A percentile compares a stretch with the other conserved stretches of the same genome.
These are phyloP conservation scores for Corvus cornix DNA, from an alignment of 2,113 vertebrate genomes.

Conservation along the genomic window DNA sequence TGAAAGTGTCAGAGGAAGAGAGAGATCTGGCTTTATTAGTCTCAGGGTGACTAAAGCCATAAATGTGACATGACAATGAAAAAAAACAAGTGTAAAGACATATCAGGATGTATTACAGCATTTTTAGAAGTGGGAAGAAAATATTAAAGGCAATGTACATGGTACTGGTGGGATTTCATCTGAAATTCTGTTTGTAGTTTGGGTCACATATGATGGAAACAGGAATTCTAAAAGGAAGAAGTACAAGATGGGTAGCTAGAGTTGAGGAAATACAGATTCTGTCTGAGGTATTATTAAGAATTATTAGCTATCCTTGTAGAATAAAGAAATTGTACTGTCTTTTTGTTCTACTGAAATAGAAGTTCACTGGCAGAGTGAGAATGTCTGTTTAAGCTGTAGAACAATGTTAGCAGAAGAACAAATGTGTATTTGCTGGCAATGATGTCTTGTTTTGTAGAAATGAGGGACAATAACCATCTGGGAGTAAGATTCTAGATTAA, in stretches of 20 bases:
- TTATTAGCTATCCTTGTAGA: not conserved
- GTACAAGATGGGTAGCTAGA: not conserved
- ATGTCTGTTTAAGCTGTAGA: not conserved
- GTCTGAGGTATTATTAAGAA: not conserved
- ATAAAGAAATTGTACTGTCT: not conserved
- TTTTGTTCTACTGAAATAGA: not conserved
- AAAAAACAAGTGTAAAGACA: conserved; percentile 11
- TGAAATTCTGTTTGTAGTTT: conserved; percentile 16
- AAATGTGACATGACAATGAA: conserved; percentile 20
- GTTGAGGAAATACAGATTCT: not conserved
- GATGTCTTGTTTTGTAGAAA: not conserved
- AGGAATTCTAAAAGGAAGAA: not conserved
- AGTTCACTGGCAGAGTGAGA: not conserved
- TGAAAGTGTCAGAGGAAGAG: conserved; percentile 40
- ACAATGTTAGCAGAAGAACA: not conserved
- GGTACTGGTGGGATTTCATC: not conserved
- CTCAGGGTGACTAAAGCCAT: conserved; percentile 14
- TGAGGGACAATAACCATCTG: not conserved
- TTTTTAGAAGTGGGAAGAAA: conserved; percentile 7
- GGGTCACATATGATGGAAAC: not conserved
- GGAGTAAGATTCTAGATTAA: not conserved
- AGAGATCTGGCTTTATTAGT: conserved; percentile 34
- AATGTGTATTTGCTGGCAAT: not conserved
- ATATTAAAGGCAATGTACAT: not conserved
- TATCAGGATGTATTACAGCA: not conserved